phyloP scores from a whole-genome alignment of 1,140 invertebrate species.

The Pseudobourletiella spinata region DNA sequence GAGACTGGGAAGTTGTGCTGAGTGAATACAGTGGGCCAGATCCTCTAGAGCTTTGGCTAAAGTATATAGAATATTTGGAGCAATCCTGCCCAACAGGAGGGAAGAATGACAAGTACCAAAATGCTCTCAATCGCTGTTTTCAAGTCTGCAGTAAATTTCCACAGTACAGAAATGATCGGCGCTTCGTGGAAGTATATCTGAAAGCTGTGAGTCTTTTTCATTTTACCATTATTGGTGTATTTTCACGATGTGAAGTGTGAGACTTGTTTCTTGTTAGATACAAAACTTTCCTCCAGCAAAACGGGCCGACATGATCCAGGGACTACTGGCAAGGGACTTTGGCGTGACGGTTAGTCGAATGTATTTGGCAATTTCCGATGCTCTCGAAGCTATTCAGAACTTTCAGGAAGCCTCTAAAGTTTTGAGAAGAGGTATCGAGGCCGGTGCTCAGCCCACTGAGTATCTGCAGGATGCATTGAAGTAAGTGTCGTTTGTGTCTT shows the following conservation, averaged over 20 bases:
- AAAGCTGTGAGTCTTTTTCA: conserved; percentile 17
- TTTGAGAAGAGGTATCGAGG: conserved; percentile 13
- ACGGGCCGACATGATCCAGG: not conserved
- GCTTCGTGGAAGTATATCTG: conserved; percentile 15
- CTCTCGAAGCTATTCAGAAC: conserved; percentile 1
- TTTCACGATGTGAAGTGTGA: too few relatives aligned
- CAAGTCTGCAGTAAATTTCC: not conserved
- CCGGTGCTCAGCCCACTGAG: conserved; percentile 9
- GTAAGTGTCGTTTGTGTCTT: conserved; percentile 11
- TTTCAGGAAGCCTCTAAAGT: conserved; percentile 7
- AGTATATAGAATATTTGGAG: conserved; percentile 15
- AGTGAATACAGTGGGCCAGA: conserved; percentile 15
- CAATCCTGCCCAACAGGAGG: conserved; percentile 14
- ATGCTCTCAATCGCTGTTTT: not conserved
- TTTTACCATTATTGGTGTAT: too few relatives aligned
- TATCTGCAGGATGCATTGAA: conserved; percentile 19
- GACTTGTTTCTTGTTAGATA: not conserved
- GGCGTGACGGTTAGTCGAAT: conserved; percentile 9
- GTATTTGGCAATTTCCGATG: conserved; percentile 17
- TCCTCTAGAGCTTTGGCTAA: conserved; percentile 12
- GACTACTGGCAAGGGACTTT: not conserved
- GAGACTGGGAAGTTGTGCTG: not conserved
- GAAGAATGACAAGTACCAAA: not conserved
- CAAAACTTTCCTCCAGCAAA: not conserved
- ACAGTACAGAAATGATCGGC: conserved; percentile 14